Evolutionary conservation across 2,113 vertebrate species (phyloP), one percentile per base, ranked within the genome.

Genomic region (Cyprinodon brontotheroides): DNA sequence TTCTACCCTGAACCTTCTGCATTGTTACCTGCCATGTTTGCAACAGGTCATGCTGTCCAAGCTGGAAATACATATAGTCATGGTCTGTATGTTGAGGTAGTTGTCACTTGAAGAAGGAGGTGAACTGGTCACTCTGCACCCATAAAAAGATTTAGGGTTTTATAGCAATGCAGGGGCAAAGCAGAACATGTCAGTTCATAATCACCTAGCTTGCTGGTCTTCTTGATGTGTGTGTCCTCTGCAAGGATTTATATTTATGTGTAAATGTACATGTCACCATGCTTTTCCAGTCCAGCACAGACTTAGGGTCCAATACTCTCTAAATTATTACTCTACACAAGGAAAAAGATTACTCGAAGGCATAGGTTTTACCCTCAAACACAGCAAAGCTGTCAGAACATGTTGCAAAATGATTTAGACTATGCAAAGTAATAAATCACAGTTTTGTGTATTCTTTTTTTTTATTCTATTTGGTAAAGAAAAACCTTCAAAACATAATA

Each of bases 161-260:
- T 90, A 90, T 87, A 79, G 84, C 67, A 64, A 84, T 70, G 84
- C 85, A 65, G 86, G 63, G 80, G 83, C 77, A 72, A 76, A 80
- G 86, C 74, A 79, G 81, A 73, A 80, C 85, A 81, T 90, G 87
- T 92, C 91, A 89, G 90, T 92, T 92, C 89, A 92, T 94, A 90
- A 92, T 91, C 88, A 87, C 86, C 86, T 82, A 89, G 86, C 85
- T 75, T 88, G 91, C 88, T 72, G 20, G 67, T 86, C 89, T 91
- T 89, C 89, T 91, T 84, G 82, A 89, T 85, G 86, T 79, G 80
- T 73, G 60, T 41, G 50, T 65, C 50, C 64, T 70, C 36, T 39
- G 69, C 57, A 1, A 80, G 77, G 86, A 91, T 91, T 90, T 91
- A 92, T 91, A 43, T 82, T 61, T 74, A 48, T 74, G 67, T 85